These are phyloP conservation scores for Graptemys geographica DNA, from an alignment of 2,797 vertebrate genomes.

Conservation along the genomic window DNA sequence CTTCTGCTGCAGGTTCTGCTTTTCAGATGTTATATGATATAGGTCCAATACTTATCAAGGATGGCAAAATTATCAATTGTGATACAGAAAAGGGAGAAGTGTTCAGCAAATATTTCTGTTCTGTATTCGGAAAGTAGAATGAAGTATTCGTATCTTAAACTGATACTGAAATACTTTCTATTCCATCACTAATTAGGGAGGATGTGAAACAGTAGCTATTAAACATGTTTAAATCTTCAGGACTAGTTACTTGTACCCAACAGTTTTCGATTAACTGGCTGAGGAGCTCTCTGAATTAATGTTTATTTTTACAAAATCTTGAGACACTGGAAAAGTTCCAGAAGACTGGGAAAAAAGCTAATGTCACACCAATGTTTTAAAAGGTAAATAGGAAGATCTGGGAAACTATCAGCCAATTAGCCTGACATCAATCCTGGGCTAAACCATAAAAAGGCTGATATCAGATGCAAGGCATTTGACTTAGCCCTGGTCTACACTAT, in stretches of 20 bases:
- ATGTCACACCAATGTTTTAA: background rate
- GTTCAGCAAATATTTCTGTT: slow-evolving; percentile 51
- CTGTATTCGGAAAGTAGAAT: slow-evolving; percentile 41
- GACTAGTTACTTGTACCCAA: background rate
- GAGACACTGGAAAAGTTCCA: background rate
- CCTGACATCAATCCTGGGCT: background rate
- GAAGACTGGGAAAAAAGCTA: background rate
- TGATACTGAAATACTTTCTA: slow-evolving; percentile 5
- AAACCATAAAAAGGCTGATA: background rate
- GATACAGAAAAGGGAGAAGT: slow-evolving; percentile 10
- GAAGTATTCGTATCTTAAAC: slow-evolving; percentile 21
- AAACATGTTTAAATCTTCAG: slow-evolving; percentile 42
- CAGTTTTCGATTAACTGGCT: background rate
- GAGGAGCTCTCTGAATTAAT: background rate
- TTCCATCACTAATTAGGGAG: slow-evolving; percentile 36
- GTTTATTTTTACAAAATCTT: background rate
- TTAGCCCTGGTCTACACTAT: background rate
- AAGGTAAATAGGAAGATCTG: background rate
- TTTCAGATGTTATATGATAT: slow-evolving; percentile 55
- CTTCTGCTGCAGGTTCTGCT: slow-evolving; percentile 58
- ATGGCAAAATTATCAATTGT: slow-evolving; percentile 32
- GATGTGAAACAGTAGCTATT: slow-evolving; percentile 58
- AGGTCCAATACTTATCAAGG: slow-evolving; percentile 17
- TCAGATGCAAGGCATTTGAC: slow-evolving; percentile 10
- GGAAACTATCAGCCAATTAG: background rate